Evolutionary conservation across 2,113 vertebrate species (phyloP), one percentile per base, ranked within the genome.

Genomic region (Gallinago jamesoni): DNA sequence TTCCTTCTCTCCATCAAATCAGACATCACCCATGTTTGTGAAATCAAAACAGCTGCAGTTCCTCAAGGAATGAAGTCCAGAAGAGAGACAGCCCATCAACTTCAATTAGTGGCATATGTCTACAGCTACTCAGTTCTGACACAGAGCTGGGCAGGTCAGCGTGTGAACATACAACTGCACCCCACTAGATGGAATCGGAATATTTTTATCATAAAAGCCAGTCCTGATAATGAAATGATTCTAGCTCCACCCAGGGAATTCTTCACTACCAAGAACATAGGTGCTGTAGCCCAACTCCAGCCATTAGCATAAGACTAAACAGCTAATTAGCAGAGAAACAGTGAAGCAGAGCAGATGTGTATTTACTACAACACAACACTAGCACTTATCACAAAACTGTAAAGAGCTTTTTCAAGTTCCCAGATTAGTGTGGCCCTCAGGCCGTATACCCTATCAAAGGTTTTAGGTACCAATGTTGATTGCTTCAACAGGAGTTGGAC

Each of bases 81-180:
- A 33, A 77, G 91, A 95, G 35, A 72, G 80, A 45, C 87, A 62
- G 57, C 50, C 84, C 28, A 2, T 22, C 87, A 79, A 1, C 63
- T 28, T 24, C 76, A 17, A 14, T 89, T 16, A 19, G 21, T 52
- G 7, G 0, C 0, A 1, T 18, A 19, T 2, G 4, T 59, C 72
- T 10, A 2, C 45, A n/a, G 11, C 12, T 3, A 4, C 39, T 74
- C 33, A 28, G 14, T 59, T 14, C 57, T 5, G 5, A 22, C 70
- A 66, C 52, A 25, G 57, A n/a, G 33, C 72, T 24, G 39, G 1
- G 67, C 79, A 35, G 72, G 48, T 59, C 75, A 27, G 43, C 0
- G 3, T 16, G 47, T 5, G 31, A 2, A 6, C 4, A 2, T 0
- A 8, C 30, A 52, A 19, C 70, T 33, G 56, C 89, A 45, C 27